Conservation (phyloP, 2,113 vertebrate genomes). For the Hippolais icterina region DNA sequence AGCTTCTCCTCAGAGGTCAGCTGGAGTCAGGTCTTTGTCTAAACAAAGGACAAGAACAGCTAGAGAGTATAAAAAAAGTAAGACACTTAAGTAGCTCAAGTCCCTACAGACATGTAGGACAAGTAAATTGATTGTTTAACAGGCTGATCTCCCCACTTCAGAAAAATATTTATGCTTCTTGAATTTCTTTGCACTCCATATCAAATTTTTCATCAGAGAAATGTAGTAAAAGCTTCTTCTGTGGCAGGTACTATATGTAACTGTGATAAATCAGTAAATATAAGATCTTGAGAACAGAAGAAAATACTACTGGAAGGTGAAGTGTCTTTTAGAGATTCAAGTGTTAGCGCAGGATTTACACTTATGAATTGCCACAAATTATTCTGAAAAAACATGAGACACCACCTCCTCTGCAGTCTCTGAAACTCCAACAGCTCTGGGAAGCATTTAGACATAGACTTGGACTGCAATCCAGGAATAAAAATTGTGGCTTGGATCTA, state of each 20-base stretch:
- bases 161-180: not conserved
- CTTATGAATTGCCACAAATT: conserved; percentile 26
- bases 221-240: not conserved
- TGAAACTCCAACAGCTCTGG: conserved; percentile 22
- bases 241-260: not conserved
- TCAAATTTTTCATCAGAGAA: not conserved
- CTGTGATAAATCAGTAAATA: not conserved
- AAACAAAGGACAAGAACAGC: not conserved
- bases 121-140: not conserved
- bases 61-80: not conserved
- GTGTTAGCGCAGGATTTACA: not conserved
- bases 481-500: conserved; percentile 12
- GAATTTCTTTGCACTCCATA: not conserved
- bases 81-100: not conserved
- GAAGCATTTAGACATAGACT: not conserved
- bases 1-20: not conserved
- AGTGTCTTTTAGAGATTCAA: conserved; percentile 2
- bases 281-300: not conserved
- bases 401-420: not conserved
- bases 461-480: not conserved
- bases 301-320: not conserved
- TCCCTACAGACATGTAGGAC: not conserved
- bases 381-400: not conserved
- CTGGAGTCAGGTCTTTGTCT: not conserved
- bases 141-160: not conserved